These are phyloP conservation scores for Bucco capensis DNA, from an alignment of 2,113 vertebrate genomes.

Conservation along the genomic window DNA sequence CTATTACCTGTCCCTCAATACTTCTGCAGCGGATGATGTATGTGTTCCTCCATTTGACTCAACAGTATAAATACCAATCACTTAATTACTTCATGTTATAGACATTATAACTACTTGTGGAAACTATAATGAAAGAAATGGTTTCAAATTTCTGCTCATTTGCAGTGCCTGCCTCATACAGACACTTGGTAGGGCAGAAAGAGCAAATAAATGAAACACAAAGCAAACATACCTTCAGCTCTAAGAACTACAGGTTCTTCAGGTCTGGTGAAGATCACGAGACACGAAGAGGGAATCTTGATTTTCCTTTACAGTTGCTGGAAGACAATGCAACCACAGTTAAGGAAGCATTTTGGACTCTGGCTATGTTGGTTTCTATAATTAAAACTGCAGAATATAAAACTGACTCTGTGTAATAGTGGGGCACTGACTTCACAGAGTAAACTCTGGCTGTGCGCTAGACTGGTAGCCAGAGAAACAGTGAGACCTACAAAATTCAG, in stretches of 20 bases:
- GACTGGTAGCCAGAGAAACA: background rate
- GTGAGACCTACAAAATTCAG: background rate
- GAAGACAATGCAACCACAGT: background rate
- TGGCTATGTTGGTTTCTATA: background rate
- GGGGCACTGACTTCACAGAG: background rate
- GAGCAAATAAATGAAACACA: background rate
- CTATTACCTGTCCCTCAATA: background rate
- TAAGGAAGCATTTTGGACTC: background rate
- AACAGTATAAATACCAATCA: background rate
- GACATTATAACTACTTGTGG: background rate
- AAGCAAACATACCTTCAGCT: conserved; percentile 28
- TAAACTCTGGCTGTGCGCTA: background rate
- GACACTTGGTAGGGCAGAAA: background rate
- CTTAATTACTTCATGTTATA: background rate
- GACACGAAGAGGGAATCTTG: background rate
- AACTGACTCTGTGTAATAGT: background rate
- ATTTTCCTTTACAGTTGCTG: conserved; percentile 1
- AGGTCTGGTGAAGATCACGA: conserved; percentile 10
- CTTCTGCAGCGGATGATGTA: background rate
- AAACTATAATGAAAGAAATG: background rate
- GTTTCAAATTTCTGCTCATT: background rate
- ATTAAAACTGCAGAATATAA: background rate
- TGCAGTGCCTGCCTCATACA: background rate
- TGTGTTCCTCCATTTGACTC: background rate
- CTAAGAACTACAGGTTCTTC: conserved; percentile 32